Evolutionary conservation across 2,888 invertebrate genomes (phyloP).

Genomic region (Cosmia trapezina): DNA sequence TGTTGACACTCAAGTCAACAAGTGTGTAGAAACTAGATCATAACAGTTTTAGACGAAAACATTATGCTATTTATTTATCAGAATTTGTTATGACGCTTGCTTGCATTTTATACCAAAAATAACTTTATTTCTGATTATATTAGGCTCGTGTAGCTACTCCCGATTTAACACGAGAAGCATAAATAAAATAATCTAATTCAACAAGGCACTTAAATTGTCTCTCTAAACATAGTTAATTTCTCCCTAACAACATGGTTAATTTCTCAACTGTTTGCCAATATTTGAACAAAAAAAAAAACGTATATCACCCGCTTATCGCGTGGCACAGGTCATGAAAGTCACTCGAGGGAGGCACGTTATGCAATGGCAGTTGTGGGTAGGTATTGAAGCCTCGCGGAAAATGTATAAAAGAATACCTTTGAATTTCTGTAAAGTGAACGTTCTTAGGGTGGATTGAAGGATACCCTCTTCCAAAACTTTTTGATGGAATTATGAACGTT

Average conservation of each 20-base stretch:
- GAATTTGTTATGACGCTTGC: not conserved
- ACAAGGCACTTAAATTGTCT: not conserved
- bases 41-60: slow-evolving; percentile 6
- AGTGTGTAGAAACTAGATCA: slow-evolving; percentile 1
- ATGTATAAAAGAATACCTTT: not conserved
- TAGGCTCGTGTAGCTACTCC: too few relatives aligned
- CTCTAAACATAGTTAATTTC: not conserved
- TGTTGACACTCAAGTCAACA: not conserved
- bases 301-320: slow-evolving; percentile 43
- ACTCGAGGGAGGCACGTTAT: slow-evolving; percentile 47
- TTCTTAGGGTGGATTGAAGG: not conserved
- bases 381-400: slow-evolving; percentile 16
- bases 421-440: not conserved
- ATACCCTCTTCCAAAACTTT: not conserved
- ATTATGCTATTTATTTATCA: not conserved
- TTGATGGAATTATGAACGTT: not conserved
- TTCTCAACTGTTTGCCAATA: slow-evolving; percentile 12
- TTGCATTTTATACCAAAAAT: not conserved
- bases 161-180: not conserved
- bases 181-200: not conserved
- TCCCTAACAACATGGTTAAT: not conserved
- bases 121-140: not conserved
- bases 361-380: slow-evolving; percentile 15
- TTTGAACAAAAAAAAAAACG: slow-evolving; percentile 29
- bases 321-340: slow-evolving; percentile 51